phyloP scores from a whole-genome alignment of 2,797 vertebrate genomes.

The Cottoperca gobio region DNA sequence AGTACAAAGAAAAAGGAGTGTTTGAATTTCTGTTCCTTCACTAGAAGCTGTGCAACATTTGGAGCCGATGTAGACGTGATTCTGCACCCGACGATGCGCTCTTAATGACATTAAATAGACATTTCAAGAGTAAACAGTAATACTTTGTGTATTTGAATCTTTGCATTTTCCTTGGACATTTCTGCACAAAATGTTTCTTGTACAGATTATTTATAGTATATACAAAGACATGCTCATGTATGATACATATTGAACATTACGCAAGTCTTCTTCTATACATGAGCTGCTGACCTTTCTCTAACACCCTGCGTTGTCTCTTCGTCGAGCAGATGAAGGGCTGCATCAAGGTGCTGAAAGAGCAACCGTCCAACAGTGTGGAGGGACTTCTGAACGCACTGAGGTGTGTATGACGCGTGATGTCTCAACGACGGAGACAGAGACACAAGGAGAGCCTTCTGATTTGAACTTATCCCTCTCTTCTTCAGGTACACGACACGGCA shows the following conservation, averaged over 20 bases:
- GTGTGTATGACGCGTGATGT: too few relatives aligned
- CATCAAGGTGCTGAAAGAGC: conserved; percentile 95
- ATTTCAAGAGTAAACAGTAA: neutral
- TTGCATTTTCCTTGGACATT: neutral
- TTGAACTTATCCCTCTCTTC: neutral
- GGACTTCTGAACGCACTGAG: conserved; percentile 93
- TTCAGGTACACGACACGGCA: conserved; percentile 92
- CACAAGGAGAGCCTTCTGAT: neutral
- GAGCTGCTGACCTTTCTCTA: conserved; percentile 76
- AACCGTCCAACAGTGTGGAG: conserved; percentile 93
- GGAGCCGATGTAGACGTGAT: neutral
- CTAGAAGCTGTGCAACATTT: neutral
- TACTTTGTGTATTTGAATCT: neutral
- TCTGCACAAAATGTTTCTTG: too few relatives aligned
- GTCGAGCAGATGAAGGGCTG: conserved; percentile 92
- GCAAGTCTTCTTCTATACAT: neutral
- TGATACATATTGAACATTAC: neutral
- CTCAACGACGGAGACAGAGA: neutral
- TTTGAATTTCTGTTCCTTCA: too few relatives aligned
- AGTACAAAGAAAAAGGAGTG: conserved; percentile 54
- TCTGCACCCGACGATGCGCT: neutral
- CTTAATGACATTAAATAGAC: too few relatives aligned
- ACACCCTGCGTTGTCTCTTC: conserved; percentile 47
- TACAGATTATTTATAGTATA: too few relatives aligned
- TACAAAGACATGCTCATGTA: neutral